These are phyloP conservation scores for Taphrorychus bicolor DNA, from an alignment of 2,888 invertebrate species.

Conservation along the genomic window DNA sequence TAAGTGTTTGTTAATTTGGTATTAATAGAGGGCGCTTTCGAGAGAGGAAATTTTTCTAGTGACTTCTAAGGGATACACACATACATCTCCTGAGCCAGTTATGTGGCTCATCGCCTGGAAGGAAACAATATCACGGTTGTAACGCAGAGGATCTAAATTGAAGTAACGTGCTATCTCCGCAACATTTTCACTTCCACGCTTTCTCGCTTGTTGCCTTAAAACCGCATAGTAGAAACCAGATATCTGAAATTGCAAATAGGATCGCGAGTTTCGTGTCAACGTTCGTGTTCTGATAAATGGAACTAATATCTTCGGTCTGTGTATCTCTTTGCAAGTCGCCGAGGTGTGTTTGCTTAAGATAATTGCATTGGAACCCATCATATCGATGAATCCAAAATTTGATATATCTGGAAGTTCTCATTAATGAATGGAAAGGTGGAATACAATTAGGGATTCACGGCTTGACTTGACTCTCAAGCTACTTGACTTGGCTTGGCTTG, in stretches of 20 bases:
- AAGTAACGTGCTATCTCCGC: slow-evolving; percentile 42
- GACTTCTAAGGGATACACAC: too few species aligned
- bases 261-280: slow-evolving; percentile 28
- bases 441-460: too few species aligned
- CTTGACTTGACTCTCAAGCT: too few species aligned
- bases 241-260: slow-evolving; percentile 26
- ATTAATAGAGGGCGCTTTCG: too few species aligned
- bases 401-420: too few species aligned
- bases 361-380: too few species aligned
- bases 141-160: slow-evolving; percentile 38
- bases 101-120: not conserved
- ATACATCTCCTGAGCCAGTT: not conserved
- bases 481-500: too few species aligned
- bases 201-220: slow-evolving; percentile 40
- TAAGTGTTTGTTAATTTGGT: not conserved
- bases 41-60: too few species aligned
- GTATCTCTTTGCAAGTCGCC: not conserved
- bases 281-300: slow-evolving; percentile 27
- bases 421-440: too few species aligned
- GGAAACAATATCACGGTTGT: slow-evolving; percentile 21
- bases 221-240: slow-evolving; percentile 28
- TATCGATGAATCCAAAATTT: too few species aligned
- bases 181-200: slow-evolving; percentile 40
- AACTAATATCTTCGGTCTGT: slow-evolving; percentile 8
- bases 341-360: not conserved